phyloP scores from a whole-genome alignment of 2,888 invertebrate species.

The Eudasyphora cyanicolor region DNA sequence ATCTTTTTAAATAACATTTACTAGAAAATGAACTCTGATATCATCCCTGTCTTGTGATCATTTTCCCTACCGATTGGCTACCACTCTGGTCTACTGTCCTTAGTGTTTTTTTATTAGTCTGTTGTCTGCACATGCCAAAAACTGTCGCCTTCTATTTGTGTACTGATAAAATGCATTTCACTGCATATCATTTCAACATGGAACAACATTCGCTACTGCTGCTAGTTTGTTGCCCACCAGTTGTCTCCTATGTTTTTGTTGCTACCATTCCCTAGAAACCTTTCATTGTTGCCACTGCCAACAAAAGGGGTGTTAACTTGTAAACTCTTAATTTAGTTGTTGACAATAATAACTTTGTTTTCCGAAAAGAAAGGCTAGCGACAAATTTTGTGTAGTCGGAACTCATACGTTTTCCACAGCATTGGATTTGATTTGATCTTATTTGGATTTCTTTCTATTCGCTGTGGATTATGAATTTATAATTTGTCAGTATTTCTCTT shows the following conservation, averaged over 20 bases:
- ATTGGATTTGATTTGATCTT: no score
- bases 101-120: slow-evolving; percentile 53
- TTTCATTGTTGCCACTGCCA: not conserved
- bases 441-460: not conserved
- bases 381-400: no score
- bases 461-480: not conserved
- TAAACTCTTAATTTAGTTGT: not conserved
- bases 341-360: not conserved
- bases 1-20: no score
- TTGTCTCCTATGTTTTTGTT: not conserved
- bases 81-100: not conserved
- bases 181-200: not conserved
- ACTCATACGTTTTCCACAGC: no score
- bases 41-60: no score
- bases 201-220: not conserved
- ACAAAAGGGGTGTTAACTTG: slow-evolving; percentile 4
- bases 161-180: slow-evolving; percentile 29
- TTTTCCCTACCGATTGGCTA: not conserved
- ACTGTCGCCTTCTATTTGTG: slow-evolving; percentile 37
- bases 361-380: not conserved
- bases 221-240: not conserved
- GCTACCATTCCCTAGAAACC: not conserved
- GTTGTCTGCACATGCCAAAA: slow-evolving; percentile 53
- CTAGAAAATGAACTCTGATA: no score
- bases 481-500: not conserved